These are phyloP conservation scores for Eumaeus atala DNA, from an alignment of 1,140 invertebrate genomes.

Conservation along the genomic window DNA sequence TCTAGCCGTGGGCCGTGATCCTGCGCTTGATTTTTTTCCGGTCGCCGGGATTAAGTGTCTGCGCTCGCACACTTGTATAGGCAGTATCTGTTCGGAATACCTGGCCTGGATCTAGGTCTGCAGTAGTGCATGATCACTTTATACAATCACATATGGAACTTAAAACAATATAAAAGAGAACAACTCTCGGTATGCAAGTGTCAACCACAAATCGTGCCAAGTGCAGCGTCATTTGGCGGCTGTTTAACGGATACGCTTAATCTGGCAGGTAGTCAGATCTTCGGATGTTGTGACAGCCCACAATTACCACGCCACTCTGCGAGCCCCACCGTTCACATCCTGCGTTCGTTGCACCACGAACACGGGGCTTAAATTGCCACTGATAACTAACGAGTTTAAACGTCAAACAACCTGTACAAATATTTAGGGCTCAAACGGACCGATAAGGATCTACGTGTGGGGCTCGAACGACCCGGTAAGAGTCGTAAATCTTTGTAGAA, in stretches of 20 bases:
- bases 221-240: conserved; percentile 12
- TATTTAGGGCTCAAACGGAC: background rate
- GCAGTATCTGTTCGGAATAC: no score
- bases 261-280: conserved; percentile 49
- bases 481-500: background rate
- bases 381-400: conserved; percentile 20
- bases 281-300: conserved; percentile 63
- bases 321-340: conserved; percentile 47
- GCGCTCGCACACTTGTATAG: no score
- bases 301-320: conserved; percentile 50
- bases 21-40: no score
- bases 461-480: background rate
- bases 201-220: no score
- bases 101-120: no score
- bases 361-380: conserved; percentile 25
- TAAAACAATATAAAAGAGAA: no score
- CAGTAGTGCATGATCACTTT: no score
- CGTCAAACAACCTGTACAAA: conserved; percentile 10
- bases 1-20: no score
- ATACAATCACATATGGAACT: no score
- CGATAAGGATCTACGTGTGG: background rate
- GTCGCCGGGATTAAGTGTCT: no score
- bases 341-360: conserved; percentile 28
- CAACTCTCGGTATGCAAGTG: no score
- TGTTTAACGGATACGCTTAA: conserved; percentile 64